These are phyloP conservation scores for Eretmochelys imbricata DNA, from an alignment of 2,113 vertebrate species.

Conservation along the genomic window DNA sequence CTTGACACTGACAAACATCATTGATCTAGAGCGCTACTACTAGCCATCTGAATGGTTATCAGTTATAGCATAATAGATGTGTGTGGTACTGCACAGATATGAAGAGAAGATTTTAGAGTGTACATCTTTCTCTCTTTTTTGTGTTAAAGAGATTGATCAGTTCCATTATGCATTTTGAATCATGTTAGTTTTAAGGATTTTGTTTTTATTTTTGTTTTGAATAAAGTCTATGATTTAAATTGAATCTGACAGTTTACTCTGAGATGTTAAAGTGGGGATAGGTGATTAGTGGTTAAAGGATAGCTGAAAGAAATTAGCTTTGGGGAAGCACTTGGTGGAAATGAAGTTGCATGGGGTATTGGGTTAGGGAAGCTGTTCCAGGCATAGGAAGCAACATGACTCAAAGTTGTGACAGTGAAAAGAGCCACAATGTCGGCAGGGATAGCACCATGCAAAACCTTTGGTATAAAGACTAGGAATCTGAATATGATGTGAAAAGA, in stretches of 20 bases:
- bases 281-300: background rate
- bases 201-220: background rate
- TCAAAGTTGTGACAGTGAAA: too few relatives aligned
- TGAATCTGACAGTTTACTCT: background rate
- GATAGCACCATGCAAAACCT: background rate
- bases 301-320: background rate
- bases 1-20: background rate
- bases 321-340: background rate
- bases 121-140: too few relatives aligned
- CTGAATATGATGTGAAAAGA: background rate
- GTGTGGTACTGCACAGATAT: accelerated
- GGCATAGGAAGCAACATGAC: background rate
- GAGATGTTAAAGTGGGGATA: background rate
- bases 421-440: background rate
- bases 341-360: accelerated
- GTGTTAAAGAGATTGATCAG: background rate
- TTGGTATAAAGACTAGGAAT: background rate
- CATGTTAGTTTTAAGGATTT: background rate
- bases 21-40: accelerated
- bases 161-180: background rate
- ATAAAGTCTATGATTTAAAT: background rate
- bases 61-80: accelerated
- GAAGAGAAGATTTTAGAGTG: background rate
- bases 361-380: background rate
- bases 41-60: background rate